Percentiles rank a stretch among this genome's conserved stretches.
These are phyloP conservation scores for Corella eumyota DNA, from an alignment of 23 tunicate species.

Conservation along the genomic window DNA sequence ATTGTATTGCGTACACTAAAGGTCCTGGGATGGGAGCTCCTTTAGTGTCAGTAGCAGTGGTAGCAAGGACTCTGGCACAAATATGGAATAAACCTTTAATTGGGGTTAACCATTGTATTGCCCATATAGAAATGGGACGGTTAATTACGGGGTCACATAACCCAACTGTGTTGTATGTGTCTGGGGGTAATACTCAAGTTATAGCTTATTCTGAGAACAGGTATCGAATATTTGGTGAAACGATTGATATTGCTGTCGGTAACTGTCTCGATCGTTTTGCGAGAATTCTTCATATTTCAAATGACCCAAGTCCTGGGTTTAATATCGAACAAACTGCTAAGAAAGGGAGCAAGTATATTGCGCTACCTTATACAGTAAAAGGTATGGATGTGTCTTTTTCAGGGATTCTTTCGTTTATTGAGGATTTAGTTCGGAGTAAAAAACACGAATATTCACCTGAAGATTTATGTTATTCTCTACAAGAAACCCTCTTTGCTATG, in stretches of 20 bases:
- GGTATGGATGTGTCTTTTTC: slow-evolving; percentile 97
- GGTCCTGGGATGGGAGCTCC: slow-evolving; percentile 99
- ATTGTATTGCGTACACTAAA: slow-evolving; percentile 84
- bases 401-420: slow-evolving; percentile 79
- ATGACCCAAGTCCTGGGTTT: slow-evolving; percentile 98
- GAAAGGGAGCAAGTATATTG: slow-evolving; percentile 63
- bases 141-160: slow-evolving; percentile 73
- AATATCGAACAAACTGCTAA: slow-evolving; percentile 97
- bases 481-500: slow-evolving; percentile 98
- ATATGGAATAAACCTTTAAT: slow-evolving; percentile 89
- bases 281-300: slow-evolving; percentile 75
- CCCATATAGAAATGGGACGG: slow-evolving; percentile 99
- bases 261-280: slow-evolving; percentile 99
- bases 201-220: slow-evolving; percentile 90
- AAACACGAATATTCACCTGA: slow-evolving; percentile 49
- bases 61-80: slow-evolving; percentile 92
- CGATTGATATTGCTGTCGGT: slow-evolving; percentile 97
- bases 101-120: slow-evolving; percentile 98
- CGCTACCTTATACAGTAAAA: slow-evolving; percentile 85
- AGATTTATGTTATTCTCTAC: slow-evolving; percentile 94
- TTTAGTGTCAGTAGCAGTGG: slow-evolving; percentile 84
- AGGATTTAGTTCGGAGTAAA: slow-evolving; percentile 48
- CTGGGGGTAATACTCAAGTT: slow-evolving; percentile 99
- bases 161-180: slow-evolving; percentile 92
- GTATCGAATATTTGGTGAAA: slow-evolving; percentile 98